Evolutionary conservation across 2,888 invertebrate species (phyloP).

Genomic region (Entomobrya proxima): DNA sequence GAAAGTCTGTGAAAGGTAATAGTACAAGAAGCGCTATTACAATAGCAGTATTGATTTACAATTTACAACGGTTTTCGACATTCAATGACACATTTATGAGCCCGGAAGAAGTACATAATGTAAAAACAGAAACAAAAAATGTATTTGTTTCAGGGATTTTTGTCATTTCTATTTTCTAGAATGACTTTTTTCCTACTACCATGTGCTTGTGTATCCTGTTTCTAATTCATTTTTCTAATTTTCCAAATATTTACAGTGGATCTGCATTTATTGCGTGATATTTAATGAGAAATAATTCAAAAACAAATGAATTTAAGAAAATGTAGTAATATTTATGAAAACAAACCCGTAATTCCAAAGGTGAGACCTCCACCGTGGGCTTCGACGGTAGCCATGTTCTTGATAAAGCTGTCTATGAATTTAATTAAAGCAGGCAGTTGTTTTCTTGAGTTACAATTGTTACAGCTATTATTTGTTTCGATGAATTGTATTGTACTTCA

Average conservation of each 20-base stretch:
- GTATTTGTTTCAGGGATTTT: not conserved
- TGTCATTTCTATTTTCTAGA: too few species aligned
- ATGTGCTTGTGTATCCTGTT: too few species aligned
- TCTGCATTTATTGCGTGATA: too few species aligned
- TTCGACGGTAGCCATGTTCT: conserved; percentile 65
- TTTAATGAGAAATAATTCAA: not conserved
- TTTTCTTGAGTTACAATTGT: not conserved
- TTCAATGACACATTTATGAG: conserved; percentile 51
- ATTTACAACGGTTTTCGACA: not conserved
- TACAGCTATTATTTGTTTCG: not conserved
- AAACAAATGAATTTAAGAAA: not conserved
- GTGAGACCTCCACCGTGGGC: conserved; percentile 67
- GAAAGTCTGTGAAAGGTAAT: too few species aligned
- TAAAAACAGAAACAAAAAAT: too few species aligned
- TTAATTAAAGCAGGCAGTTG: not conserved
- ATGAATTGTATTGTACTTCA: not conserved
- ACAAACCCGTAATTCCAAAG: conserved; percentile 67
- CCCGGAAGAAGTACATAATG: conserved; percentile 32
- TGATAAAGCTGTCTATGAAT: not conserved
- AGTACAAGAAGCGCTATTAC: too few species aligned
- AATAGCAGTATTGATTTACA: not conserved
- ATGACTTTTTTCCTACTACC: too few species aligned
- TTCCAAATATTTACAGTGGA: too few species aligned
- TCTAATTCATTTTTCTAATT: too few species aligned
- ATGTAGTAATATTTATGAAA: not conserved